These are phyloP conservation scores for Drosophila subsilvestris DNA, from an alignment of 2,888 invertebrate genomes.

Conservation along the genomic window DNA sequence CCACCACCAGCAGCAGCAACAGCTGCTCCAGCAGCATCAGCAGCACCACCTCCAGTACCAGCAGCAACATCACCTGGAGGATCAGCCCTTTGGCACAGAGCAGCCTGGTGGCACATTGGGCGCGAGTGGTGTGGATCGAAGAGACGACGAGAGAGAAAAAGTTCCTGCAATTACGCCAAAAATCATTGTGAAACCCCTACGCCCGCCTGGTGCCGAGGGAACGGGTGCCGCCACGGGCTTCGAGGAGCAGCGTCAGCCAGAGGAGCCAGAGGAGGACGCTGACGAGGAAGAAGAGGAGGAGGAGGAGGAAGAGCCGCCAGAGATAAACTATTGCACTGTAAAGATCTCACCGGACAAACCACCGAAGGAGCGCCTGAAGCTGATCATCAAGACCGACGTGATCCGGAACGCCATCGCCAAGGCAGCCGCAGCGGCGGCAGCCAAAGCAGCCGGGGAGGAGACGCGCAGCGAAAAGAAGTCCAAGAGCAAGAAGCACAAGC, in stretches of 20 bases:
- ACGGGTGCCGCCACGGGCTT: conserved; percentile 30
- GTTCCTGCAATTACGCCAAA: conserved; percentile 77
- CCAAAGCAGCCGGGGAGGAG: conserved; percentile 63
- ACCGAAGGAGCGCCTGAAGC: conserved; percentile 85
- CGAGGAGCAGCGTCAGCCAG: conserved; percentile 45
- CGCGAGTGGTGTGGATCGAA: conserved; percentile 1
- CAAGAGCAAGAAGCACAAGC: conserved; percentile 83
- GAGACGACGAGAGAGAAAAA: conserved; percentile 50
- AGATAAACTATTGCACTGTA: conserved; percentile 83
- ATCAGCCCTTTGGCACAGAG: neutral
- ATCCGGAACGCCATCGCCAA: conserved; percentile 83
- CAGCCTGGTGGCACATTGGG: neutral
- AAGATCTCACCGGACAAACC: conserved; percentile 84
- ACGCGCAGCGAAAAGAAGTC: conserved; percentile 71
- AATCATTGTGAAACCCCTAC: conserved; percentile 76
- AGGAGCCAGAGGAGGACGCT: conserved; percentile 59
- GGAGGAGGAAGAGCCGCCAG: conserved; percentile 80
- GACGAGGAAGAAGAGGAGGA: conserved; percentile 69
- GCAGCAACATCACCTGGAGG: conserved; percentile 10
- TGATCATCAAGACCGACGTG: conserved; percentile 84
- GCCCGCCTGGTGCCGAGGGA: conserved; percentile 58
- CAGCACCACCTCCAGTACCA: conserved; percentile 45
- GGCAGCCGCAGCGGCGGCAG: conserved; percentile 81
- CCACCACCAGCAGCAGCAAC: conserved; percentile 37
- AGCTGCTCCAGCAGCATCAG: conserved; percentile 55